Base-by-base conservation (phyloP, 2,888 invertebrate species). In the Mesorhabditis spiculigera region DNA sequence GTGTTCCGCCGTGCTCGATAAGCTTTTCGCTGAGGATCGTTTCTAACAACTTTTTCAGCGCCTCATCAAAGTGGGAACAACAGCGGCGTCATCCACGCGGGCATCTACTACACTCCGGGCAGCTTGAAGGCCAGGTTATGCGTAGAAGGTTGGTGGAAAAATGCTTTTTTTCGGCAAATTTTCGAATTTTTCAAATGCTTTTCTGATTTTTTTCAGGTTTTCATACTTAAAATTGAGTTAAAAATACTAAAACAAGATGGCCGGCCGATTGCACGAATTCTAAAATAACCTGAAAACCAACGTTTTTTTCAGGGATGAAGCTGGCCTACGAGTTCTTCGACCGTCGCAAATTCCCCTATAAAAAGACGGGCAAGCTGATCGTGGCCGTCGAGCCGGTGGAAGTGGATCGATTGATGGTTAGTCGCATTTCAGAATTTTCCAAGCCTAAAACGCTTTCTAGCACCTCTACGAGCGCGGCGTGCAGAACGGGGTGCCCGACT, bases 61-160 rank as follows among this genome's bases (percentile, higher is more conserved):
- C 87, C 87, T 71, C 98, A 98, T 87, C 98, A 98, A 88, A 95
- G 93, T 86, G 95, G 95, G 0, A 92, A 95, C 86, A 99, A 98
- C 87, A 95, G 95, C 86, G 98, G 98, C 13, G 97, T 98, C 0
- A 91, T 98, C 71, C 97, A 98, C 88, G 95, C 95, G n/a, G 95
- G 95, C 10, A 94, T 89, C 67, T 89, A 88, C 77, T 88, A 88
- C 74, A 83, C 83, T 61, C 88, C 88, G 10, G 88, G 96, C 5
- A 91, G 93, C 0, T 88, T 95, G 43, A 95, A 96, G 89, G 97
- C 98, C 0, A 93, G 93, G 87, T 89, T 98, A 91, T 89, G 96
- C 93, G 74, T 91, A 3, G 86, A 94, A 88, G 96, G 98, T 0
- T 86, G 63, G 3, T 28, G n/a, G 28, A 28, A 28, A 28, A 28